Evolutionary conservation across 2,113 vertebrate species (phyloP), one percentile per base, ranked within the genome.

Genomic region (Oxygymnocypris stewartii): DNA sequence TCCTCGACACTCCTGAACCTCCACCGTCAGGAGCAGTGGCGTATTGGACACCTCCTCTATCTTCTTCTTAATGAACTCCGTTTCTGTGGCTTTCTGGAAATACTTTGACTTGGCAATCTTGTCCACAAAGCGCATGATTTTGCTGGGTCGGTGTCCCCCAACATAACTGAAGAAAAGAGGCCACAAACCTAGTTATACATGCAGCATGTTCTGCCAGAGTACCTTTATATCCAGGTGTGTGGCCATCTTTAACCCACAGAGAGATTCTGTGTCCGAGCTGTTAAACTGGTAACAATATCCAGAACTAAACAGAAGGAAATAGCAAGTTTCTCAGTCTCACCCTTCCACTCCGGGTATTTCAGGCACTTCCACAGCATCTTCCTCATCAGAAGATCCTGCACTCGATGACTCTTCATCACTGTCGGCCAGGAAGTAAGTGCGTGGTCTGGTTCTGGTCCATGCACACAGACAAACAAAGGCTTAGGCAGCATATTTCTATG

Each of bases 101-200:
- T 99, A 99, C 92, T 99, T 99, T 28, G 98, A 99, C 93, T 99
- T 99, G 1, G 98, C 97, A 77, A 99, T 99, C 96, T 99, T 99
- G 94, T 99, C 98, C 90, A 99, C 97, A 91, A 99, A 97, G 89
- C 98, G 96, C 97, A 99, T 99, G 91, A 99, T 99, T 93, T 99
- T 99, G 93, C 98, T 99, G 86, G 97, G 97, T 88, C 97, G 94
- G 92, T 99, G 95, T 88, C 96, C 97, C 92, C 96, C 97, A 0
- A 96, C 93, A 13, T 96, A 99, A 87, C 98, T 99, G 63, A 86
- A 75, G 88, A 0, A 79, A 74, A 74, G 20, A 74, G 23, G 23
- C 57, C 57, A 61, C 3, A 1, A 61, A 20, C 18, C 18, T n/a
- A 59, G 71, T 42, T 42, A 42, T 23, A 11, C 5, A 20, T 11